Evolutionary conservation across 35 echinoderm and acorn worm species (phyloP).

Genomic region (Chiridota heheva): DNA sequence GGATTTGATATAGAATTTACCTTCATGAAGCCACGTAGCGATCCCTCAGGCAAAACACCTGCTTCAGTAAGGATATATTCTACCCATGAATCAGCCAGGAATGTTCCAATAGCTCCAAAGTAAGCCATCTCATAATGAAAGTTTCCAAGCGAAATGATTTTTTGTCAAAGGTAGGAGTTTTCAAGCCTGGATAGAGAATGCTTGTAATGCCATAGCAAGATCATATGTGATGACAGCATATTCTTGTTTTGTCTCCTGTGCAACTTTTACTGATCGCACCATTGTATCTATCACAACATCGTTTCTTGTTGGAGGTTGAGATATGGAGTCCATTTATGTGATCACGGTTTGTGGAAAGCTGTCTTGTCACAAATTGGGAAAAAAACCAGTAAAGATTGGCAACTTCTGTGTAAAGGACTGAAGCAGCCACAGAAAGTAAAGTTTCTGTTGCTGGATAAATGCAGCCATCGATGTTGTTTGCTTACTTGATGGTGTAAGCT

Average conservation of each 20-base stretch:
- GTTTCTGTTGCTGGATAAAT: no score
- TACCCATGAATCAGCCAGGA: constrained; percentile 56
- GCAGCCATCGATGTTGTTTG: no score
- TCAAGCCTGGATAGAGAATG: constrained; percentile 56
- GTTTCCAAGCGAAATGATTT: constrained; percentile 67
- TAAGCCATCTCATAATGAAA: constrained; percentile 72
- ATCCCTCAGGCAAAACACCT: constrained; percentile 70
- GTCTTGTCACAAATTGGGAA: no score
- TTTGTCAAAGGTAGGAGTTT: constrained; percentile 58
- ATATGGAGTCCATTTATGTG: constrained; percentile 91
- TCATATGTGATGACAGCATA: constrained; percentile 81
- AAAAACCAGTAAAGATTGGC: no score
- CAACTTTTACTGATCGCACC: constrained; percentile 52
- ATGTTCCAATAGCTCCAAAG: constrained; percentile 63
- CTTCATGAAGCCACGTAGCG: no score
- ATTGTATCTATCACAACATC: constrained; percentile 73
- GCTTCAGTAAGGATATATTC: constrained; percentile 71
- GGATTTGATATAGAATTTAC: constrained; percentile 90
- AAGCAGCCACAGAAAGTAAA: no score
- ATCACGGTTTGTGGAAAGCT: no score
- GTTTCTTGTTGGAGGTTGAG: constrained; percentile 79
- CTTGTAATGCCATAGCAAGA: constrained; percentile 63
- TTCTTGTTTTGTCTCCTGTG: constrained; percentile 61
- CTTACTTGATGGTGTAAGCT: no score
- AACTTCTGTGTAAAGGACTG: no score